Percentiles rank a stretch among this genome's conserved stretches.
Conservation (phyloP, 2,797 vertebrate genomes). For the Eulemur coronatus region DNA sequence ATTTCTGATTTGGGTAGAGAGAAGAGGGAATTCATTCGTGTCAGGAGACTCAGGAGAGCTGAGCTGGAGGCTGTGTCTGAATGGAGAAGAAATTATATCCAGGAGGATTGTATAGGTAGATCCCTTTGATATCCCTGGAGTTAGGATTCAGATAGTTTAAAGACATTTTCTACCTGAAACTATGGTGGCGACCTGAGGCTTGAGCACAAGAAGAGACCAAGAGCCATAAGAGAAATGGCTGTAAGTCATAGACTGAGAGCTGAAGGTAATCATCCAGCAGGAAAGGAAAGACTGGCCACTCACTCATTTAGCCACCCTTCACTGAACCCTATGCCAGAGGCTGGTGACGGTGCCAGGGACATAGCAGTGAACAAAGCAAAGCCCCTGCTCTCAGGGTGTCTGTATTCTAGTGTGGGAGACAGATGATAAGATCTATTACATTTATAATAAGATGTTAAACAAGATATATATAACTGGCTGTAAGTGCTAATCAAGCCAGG, state of each 20-base stretch:
- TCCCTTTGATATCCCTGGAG: neutral
- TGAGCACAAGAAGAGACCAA: neutral
- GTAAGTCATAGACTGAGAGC: neutral
- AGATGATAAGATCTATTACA: neutral
- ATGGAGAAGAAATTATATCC: neutral
- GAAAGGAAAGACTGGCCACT: neutral
- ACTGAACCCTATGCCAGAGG: neutral
- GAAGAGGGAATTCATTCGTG: neutral
- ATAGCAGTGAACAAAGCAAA: neutral
- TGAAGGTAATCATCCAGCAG: neutral
- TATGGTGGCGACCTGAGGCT: neutral
- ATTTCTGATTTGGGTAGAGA: slow-evolving; percentile 1
- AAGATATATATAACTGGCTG: neutral
- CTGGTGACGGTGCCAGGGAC: neutral
- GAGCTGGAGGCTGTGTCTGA: neutral
- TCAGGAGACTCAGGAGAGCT: neutral
- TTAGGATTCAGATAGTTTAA: neutral
- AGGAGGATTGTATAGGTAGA: neutral
- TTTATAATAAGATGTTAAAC: neutral
- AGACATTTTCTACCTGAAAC: neutral
- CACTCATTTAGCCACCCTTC: neutral
- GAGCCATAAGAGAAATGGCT: neutral
- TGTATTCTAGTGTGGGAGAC: neutral
- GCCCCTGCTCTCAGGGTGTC: neutral
- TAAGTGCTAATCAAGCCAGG: neutral